A percentile compares a stretch with the other conserved stretches of the same genome.
phyloP scores from a whole-genome alignment of 2,113 vertebrate genomes.

The Ceyx cyanopectus region DNA sequence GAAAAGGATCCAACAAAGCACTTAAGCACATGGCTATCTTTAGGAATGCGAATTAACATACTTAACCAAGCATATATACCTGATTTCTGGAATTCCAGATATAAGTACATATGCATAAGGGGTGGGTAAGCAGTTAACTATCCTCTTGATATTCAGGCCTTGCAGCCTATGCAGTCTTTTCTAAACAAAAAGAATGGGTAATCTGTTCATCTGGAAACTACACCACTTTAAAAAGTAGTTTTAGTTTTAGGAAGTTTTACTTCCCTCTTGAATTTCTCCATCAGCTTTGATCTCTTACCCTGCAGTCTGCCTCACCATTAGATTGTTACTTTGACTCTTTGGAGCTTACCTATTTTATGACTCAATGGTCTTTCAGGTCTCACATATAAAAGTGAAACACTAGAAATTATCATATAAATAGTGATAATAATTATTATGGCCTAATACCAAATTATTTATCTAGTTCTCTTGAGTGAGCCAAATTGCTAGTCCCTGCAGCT shows the following conservation, averaged over 20 bases:
- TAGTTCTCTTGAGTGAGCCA: not conserved
- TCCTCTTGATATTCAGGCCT: not conserved
- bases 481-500: not conserved
- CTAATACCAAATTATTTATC: not conserved
- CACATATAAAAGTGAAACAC: not conserved
- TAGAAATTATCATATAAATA: not conserved
- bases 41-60: constrained; percentile 52
- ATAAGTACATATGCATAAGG: not conserved
- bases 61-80: not conserved
- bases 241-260: not conserved
- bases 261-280: not conserved
- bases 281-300: not conserved
- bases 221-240: not conserved
- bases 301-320: not conserved
- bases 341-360: not conserved
- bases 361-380: not conserved
- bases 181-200: not conserved
- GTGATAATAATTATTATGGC: not conserved
- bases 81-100: not conserved
- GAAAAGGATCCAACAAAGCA: constrained; percentile 42
- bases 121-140: not conserved
- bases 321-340: not conserved
- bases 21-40: constrained; percentile 55
- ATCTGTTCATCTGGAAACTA: not conserved
- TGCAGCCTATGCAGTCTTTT: not conserved